phyloP scores from a whole-genome alignment of 2,113 vertebrate genomes.

The Epinephelus cyanopodus region DNA sequence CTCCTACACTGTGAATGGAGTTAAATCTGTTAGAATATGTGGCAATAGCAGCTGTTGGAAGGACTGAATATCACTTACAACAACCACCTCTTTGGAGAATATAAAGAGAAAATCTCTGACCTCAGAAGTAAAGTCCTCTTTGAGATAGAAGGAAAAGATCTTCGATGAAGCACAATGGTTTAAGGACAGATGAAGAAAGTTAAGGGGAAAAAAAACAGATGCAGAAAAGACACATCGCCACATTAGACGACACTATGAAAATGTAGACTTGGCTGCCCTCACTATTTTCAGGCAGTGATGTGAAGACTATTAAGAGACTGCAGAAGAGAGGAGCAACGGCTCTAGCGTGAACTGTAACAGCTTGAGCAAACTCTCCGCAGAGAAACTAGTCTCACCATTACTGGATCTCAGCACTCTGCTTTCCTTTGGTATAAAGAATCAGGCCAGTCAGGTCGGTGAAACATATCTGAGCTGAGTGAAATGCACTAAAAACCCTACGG shows the following conservation, averaged over 20 bases:
- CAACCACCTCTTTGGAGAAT: neutral
- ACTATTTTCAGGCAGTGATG: conserved; percentile 18
- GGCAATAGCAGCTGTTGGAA: neutral
- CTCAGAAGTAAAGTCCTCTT: neutral
- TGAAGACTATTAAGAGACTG: conserved; percentile 28
- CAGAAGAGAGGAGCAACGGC: neutral
- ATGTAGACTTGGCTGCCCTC: conserved; percentile 25
- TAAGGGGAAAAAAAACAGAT: neutral
- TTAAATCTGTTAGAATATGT: neutral
- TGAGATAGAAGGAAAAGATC: conserved; percentile 1
- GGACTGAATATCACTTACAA: conserved; percentile 4
- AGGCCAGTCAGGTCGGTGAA: neutral
- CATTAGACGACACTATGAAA: conserved; percentile 17
- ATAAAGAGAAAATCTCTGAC: conserved; percentile 17
- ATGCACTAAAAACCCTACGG: neutral
- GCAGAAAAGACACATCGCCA: conserved; percentile 2
- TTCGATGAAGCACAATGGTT: neutral
- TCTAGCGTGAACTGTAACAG: conserved; percentile 23
- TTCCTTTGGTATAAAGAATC: neutral
- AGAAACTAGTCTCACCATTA: conserved; percentile 5
- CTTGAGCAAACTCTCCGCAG: conserved; percentile 18
- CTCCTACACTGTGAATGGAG: neutral
- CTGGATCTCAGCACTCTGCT: neutral
- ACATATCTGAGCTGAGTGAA: neutral
- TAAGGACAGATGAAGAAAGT: neutral